A percentile compares a stretch with the other conserved stretches of the same genome.
These are phyloP conservation scores for Neolamprologus devosi DNA, from an alignment of 2,113 vertebrate genomes.

Conservation along the genomic window DNA sequence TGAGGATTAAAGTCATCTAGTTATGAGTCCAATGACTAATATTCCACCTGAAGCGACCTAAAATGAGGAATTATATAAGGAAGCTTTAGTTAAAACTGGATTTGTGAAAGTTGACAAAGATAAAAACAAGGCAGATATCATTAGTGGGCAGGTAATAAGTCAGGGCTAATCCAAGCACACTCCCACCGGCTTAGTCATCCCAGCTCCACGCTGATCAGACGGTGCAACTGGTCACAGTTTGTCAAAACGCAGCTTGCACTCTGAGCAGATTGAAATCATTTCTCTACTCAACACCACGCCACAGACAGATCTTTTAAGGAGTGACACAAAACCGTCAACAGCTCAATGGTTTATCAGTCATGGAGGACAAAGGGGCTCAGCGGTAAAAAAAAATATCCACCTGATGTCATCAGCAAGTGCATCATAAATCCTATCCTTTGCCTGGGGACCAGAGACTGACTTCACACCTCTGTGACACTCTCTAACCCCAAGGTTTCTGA, in stretches of 20 bases:
- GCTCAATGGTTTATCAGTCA: slow-evolving; percentile 31
- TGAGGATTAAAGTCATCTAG: slow-evolving; percentile 2
- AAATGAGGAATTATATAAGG: neutral
- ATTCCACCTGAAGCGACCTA: neutral
- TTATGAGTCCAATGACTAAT: neutral
- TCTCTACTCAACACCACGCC: neutral
- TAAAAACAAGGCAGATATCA: neutral
- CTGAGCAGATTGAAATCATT: slow-evolving; percentile 45
- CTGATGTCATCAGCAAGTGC: slow-evolving; percentile 55
- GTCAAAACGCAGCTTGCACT: slow-evolving; percentile 43
- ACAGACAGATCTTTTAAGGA: slow-evolving; percentile 29
- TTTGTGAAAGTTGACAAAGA: neutral
- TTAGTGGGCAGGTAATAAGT: slow-evolving; percentile 33
- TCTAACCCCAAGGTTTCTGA: slow-evolving; percentile 64
- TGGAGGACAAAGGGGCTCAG: slow-evolving; percentile 36
- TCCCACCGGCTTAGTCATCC: slow-evolving; percentile 10
- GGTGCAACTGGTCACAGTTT: slow-evolving; percentile 23
- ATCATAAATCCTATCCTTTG: slow-evolving; percentile 52
- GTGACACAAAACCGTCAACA: slow-evolving; percentile 22
- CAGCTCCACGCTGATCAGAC: slow-evolving; percentile 22
- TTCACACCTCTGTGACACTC: slow-evolving; percentile 63
- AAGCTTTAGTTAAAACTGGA: slow-evolving; percentile 4
- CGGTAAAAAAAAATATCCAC: slow-evolving; percentile 54
- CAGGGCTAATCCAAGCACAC: slow-evolving; percentile 17
- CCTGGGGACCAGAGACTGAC: slow-evolving; percentile 49